Evolutionary conservation across 2,113 vertebrate genomes (phyloP).

Genomic region (Scolopax mira): DNA sequence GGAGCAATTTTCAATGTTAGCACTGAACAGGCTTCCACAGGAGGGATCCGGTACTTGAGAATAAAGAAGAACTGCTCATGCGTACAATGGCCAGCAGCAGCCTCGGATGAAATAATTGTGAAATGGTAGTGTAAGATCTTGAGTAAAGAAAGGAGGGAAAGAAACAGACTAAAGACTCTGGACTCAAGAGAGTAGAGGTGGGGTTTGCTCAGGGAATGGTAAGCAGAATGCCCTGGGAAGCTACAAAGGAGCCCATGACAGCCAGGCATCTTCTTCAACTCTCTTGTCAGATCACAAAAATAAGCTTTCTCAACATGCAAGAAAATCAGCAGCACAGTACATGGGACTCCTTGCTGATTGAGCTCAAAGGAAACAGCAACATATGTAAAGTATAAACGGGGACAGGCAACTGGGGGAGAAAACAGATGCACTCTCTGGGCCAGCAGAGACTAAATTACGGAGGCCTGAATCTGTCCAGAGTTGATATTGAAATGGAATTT

Average conservation of each 20-base stretch:
- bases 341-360: neutral
- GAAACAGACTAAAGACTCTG: neutral
- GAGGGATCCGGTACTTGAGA: neutral
- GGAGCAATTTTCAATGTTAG: neutral
- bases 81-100: neutral
- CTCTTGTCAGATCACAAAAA: neutral
- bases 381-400: neutral
- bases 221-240: neutral
- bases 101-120: neutral
- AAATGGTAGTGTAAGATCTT: neutral
- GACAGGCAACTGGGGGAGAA: neutral
- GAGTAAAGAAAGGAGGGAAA: neutral
- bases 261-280: neutral
- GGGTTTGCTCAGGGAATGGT: neutral
- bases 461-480: neutral
- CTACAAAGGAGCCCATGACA: neutral
- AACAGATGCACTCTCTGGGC: neutral
- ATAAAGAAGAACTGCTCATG: neutral
- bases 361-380: neutral
- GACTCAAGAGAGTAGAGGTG: neutral
- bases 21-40: neutral
- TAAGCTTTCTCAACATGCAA: neutral
- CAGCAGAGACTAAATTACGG: neutral
- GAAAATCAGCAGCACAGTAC: neutral
- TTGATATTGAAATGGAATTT: neutral